Conservation (phyloP, 1,140 invertebrate genomes). For the Hycleus cichorii region DNA sequence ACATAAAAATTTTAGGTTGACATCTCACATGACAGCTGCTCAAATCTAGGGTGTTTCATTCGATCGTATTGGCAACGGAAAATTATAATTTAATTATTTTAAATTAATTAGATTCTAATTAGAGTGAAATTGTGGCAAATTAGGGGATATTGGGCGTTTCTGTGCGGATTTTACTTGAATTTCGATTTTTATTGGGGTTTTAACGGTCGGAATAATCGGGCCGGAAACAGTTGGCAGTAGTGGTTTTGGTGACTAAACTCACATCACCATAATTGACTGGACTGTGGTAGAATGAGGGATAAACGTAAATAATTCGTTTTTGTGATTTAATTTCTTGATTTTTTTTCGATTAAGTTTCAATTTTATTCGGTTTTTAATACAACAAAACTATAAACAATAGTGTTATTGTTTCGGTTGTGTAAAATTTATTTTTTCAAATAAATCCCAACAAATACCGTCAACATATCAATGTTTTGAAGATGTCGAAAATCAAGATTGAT, state of each 20-base stretch:
- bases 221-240: not conserved
- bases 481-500: constrained; percentile 63
- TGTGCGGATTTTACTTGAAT: too few relatives aligned
- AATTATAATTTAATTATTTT: not conserved
- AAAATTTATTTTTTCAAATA: not conserved
- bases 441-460: not conserved
- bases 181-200: too few relatives aligned
- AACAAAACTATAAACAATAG: not conserved
- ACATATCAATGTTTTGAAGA: constrained; percentile 37
- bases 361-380: constrained; percentile 5
- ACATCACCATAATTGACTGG: constrained; percentile 5
- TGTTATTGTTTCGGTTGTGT: not conserved
- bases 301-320: constrained; percentile 8
- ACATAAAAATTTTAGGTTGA: not conserved
- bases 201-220: too few relatives aligned
- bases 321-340: not conserved
- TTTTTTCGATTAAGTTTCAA: constrained; percentile 4
- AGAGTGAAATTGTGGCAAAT: too few relatives aligned
- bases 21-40: too few relatives aligned
- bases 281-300: constrained; percentile 1
- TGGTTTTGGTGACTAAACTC: constrained; percentile 11
- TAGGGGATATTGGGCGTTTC: too few relatives aligned
- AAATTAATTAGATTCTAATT: not conserved
- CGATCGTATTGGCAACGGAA: not conserved
- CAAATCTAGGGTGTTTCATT: not conserved